A percentile compares a stretch with the other conserved stretches of the same genome.
Conservation (phyloP, 2,113 vertebrate species). For the Platichthys stellatus region DNA sequence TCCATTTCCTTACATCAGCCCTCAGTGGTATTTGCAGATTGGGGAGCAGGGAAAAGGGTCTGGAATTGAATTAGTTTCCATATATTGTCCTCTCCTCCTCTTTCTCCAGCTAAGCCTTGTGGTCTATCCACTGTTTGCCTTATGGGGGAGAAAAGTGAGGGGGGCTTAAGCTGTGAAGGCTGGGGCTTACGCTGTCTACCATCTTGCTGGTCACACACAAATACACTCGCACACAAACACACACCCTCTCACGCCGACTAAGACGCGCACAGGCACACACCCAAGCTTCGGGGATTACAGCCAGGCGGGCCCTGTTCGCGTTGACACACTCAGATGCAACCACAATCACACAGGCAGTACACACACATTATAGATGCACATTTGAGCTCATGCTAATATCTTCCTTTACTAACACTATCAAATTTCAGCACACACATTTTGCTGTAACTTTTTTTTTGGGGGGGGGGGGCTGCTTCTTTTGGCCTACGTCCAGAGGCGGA, state of each 20-base stretch:
- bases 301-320: slow-evolving; percentile 31
- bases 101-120: slow-evolving; percentile 73
- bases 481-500: slow-evolving; percentile 34
- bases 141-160: slow-evolving; percentile 73
- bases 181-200: slow-evolving; percentile 68
- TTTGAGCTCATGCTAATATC: slow-evolving; percentile 61
- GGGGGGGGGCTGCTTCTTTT: slow-evolving; percentile 33
- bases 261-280: slow-evolving; percentile 6
- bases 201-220: slow-evolving; percentile 62
- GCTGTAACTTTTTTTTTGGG: background rate
- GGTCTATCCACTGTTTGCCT: slow-evolving; percentile 79
- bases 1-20: slow-evolving; percentile 77
- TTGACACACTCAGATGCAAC: slow-evolving; percentile 37
- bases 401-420: slow-evolving; percentile 49
- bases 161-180: slow-evolving; percentile 74
- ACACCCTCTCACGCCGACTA: slow-evolving; percentile 18
- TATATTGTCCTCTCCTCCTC: slow-evolving; percentile 78
- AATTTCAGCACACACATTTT: slow-evolving; percentile 29
- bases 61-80: slow-evolving; percentile 83
- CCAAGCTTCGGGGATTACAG: slow-evolving; percentile 42
- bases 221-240: slow-evolving; percentile 18
- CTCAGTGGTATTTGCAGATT: slow-evolving; percentile 74
- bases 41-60: slow-evolving; percentile 64
- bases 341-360: slow-evolving; percentile 38
- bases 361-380: slow-evolving; percentile 50